phyloP scores from a whole-genome alignment of 2,888 invertebrate species.

The Sceliomorpha sp. region DNA sequence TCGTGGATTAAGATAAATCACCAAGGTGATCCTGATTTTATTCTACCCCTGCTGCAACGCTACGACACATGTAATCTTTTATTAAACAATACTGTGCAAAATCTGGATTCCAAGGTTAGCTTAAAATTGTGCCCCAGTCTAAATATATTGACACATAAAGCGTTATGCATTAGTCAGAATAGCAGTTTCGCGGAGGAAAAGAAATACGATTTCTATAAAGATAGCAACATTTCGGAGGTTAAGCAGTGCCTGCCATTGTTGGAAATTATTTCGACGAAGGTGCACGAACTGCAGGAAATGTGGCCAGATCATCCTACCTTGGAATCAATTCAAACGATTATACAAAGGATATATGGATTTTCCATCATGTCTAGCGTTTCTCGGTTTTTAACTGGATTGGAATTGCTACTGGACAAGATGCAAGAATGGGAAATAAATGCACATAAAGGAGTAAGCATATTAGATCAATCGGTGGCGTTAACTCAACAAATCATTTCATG shows the following conservation, averaged over 20 bases:
- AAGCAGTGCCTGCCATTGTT: slow-evolving; percentile 87
- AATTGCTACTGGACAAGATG: slow-evolving; percentile 90
- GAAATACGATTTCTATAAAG: slow-evolving; percentile 89
- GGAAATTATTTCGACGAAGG: slow-evolving; percentile 83
- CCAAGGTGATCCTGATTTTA: slow-evolving; percentile 80
- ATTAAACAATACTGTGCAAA: slow-evolving; percentile 81
- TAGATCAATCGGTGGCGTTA: slow-evolving; percentile 86
- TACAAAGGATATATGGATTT: slow-evolving; percentile 85
- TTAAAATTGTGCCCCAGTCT: slow-evolving; percentile 82
- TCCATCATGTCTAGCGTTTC: slow-evolving; percentile 91
- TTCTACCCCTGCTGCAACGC: slow-evolving; percentile 83
- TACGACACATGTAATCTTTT: slow-evolving; percentile 83
- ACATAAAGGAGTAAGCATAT: slow-evolving; percentile 91
- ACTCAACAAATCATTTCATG: slow-evolving; percentile 92
- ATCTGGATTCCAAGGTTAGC: slow-evolving; percentile 83
- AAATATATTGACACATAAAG: slow-evolving; percentile 81
- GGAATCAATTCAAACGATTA: slow-evolving; percentile 86
- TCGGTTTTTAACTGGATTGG: slow-evolving; percentile 93
- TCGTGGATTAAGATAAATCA: slow-evolving; percentile 83
- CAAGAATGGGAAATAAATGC: slow-evolving; percentile 97
- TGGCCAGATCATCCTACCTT: slow-evolving; percentile 96
- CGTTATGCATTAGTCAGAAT: slow-evolving; percentile 81
- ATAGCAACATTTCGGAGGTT: slow-evolving; percentile 90
- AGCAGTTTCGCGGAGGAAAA: slow-evolving; percentile 69
- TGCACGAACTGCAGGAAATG: slow-evolving; percentile 85